phyloP scores from a whole-genome alignment of 2,888 invertebrate species.

The Cyaniris semiargus region DNA sequence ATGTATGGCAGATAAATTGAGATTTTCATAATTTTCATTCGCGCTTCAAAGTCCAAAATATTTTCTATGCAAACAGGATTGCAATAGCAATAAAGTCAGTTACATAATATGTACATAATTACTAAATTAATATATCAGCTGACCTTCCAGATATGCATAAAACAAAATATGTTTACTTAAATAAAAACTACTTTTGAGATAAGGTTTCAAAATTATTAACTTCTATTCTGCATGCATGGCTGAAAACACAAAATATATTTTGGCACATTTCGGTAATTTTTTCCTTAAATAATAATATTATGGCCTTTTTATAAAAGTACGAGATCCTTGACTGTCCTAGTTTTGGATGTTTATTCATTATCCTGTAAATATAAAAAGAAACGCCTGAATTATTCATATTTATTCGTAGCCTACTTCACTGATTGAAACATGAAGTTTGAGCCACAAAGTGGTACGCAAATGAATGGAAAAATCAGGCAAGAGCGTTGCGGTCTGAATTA shows the following conservation, averaged over 20 bases:
- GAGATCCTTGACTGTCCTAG: background rate
- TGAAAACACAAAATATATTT: no score
- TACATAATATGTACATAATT: no score
- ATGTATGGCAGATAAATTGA: background rate
- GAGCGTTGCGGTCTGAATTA: no score
- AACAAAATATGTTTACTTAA: background rate
- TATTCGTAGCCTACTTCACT: conserved; percentile 52
- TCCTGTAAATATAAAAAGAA: background rate
- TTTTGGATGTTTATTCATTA: background rate
- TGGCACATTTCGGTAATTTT: no score
- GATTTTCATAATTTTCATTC: background rate
- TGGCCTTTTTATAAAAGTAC: background rate
- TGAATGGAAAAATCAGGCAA: conserved; percentile 22
- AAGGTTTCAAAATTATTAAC: background rate
- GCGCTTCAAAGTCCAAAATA: background rate
- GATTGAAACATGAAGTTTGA: conserved; percentile 13
- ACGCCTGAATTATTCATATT: conserved; percentile 44
- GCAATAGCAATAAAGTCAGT: background rate
- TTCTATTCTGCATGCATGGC: no score
- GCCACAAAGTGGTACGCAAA: background rate
- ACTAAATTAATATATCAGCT: background rate
- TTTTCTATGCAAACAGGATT: background rate
- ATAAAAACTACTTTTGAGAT: background rate
- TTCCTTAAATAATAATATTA: no score
- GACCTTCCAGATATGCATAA: background rate